Evolutionary conservation across 2,113 vertebrate genomes (phyloP).

Genomic region (Bubo blakistoni): DNA sequence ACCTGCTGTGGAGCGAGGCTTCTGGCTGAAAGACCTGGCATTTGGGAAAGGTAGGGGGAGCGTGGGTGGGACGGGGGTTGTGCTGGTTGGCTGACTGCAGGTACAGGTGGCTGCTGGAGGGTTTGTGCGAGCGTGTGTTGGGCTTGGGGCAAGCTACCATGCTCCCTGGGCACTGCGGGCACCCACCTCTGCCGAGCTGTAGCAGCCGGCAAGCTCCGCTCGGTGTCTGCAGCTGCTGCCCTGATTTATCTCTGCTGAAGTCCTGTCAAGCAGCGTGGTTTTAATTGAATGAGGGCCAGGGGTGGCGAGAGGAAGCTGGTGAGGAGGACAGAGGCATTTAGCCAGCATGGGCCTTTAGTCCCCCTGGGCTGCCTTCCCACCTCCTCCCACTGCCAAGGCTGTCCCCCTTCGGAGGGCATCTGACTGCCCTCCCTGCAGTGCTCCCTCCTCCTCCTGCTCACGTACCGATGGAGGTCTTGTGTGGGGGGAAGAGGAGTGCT

Average conservation of each 20-base stretch:
- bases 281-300: not conserved
- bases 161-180: fast-evolving
- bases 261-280: fast-evolving
- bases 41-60: not conserved
- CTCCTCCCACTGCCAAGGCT: not conserved
- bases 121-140: fast-evolving
- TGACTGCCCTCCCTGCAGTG: fast-evolving
- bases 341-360: not conserved
- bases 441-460: not conserved
- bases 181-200: fast-evolving
- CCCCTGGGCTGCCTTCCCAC: not conserved
- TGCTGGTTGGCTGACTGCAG: fast-evolving
- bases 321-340: not conserved
- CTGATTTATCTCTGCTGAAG: not conserved
- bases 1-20: not conserved
- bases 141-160: too few relatives aligned
- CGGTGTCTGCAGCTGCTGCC: not conserved
- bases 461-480: fast-evolving
- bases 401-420: fast-evolving
- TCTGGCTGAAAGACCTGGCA: fast-evolving
- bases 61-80: fast-evolving
- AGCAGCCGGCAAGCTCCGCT: not conserved
- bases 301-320: fast-evolving
- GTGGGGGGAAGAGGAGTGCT: fast-evolving
- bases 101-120: not conserved